Conservation (phyloP, 1,140 invertebrate genomes). For the Bombus consobrinus region DNA sequence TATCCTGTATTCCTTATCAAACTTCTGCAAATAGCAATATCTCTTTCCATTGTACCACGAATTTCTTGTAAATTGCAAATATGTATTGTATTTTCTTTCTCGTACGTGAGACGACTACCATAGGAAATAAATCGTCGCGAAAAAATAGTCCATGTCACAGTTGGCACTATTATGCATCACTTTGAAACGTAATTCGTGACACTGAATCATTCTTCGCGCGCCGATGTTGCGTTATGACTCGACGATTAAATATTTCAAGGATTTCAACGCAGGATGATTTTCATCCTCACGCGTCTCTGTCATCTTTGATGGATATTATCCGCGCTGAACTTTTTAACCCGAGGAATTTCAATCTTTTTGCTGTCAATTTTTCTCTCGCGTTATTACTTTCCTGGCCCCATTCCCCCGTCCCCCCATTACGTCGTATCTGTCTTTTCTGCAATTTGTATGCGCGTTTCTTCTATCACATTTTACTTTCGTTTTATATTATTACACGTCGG, state of each 20-base stretch:
- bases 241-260: conserved; percentile 2
- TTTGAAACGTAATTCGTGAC: neutral
- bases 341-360: no score
- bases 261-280: neutral
- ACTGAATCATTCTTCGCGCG: neutral
- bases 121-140: neutral
- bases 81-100: no score
- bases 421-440: neutral
- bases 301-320: conserved; percentile 44
- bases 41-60: no score
- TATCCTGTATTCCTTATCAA: no score
- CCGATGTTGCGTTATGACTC: neutral
- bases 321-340: conserved; percentile 52
- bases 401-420: neutral
- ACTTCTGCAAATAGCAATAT: no score
- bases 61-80: no score
- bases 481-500: no score
- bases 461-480: no score
- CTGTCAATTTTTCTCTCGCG: conserved; percentile 56
- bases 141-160: neutral
- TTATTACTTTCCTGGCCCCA: conserved; percentile 18
- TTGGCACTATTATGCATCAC: neutral
- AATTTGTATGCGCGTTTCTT: neutral
- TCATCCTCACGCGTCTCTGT: neutral
- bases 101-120: neutral